Evolutionary conservation across 1,140 invertebrate genomes (phyloP), one percentile per base, ranked within the genome.

Genomic region (Phenacoccus solenopsis): DNA sequence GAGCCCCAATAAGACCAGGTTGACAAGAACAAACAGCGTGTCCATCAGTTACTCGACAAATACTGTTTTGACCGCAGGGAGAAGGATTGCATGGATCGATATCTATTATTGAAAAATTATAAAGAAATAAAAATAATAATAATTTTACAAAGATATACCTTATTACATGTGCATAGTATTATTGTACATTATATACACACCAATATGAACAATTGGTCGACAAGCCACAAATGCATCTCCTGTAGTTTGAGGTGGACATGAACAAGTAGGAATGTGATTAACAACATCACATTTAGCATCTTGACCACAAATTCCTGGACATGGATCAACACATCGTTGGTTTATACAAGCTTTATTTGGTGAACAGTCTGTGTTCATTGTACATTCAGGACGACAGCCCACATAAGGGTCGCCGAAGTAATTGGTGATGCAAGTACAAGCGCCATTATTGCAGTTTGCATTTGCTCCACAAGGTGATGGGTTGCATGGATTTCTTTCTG

Each of bases 161-260:
- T 9, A 10, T 38, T n/a, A 38, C 32, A n/a, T 38, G n/a, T 10
- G 32, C 32, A 38, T 10, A 38, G 32, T 38, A 9, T 10, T 38
- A 38, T 10, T 38, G n/a, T 38, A 38, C 32, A 38, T 10, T 38
- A 10, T 38, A 10, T 22, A 64, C 59, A 24, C 20, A 67, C 68
- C 22, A 20, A 68, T 28, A 9, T n/a, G 7, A 20, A 30, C 22
- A 27, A 73, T 64, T 1, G 72, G 79, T 74, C 83, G 80, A 75
- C 88, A 89, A 68, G 83, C 78, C 16, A 87, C 80, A 76, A 90
- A 91, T n/a, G 91, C 89, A 84, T 93, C 90, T 22, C 90, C 87
- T 49, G 84, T 84, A 75, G 84, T 87, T 12, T 86, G 86, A 56
- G 80, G 74, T n/a, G 83, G 81, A 79, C 87, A 88, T 38, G 82